Evolutionary conservation across 2,113 vertebrate genomes (phyloP).

Genomic region (Apaloderma vittatum): DNA sequence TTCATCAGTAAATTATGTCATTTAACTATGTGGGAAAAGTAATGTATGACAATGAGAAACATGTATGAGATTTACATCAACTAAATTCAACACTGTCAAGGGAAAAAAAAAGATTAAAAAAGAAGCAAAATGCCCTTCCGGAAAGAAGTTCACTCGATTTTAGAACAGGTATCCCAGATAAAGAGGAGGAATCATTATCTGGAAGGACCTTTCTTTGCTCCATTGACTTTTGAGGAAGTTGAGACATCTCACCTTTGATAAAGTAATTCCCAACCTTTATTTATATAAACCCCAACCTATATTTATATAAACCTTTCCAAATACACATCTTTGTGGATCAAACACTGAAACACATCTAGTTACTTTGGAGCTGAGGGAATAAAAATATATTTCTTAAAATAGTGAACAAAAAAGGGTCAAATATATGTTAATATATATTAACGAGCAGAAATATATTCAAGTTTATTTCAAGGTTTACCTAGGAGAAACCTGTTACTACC

Average conservation of each 20-base stretch:
- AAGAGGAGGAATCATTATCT: background rate
- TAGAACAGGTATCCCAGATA: background rate
- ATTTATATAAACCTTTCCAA: background rate
- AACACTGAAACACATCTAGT: background rate
- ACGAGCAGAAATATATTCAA: background rate
- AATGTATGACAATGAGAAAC: background rate
- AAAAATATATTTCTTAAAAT: background rate
- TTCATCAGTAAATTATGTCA: background rate
- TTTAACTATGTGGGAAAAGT: background rate
- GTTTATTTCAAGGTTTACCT: background rate
- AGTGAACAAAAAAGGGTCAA: background rate
- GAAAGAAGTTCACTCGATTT: background rate
- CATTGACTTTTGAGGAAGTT: background rate
- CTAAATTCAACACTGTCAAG: background rate
- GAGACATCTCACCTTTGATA: background rate
- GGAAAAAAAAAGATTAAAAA: background rate
- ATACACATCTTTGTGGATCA: background rate
- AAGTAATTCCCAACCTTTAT: background rate
- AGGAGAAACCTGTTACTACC: background rate
- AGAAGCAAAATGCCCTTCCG: background rate
- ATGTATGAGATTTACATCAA: background rate
- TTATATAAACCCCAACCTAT: background rate
- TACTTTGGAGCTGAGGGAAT: background rate
- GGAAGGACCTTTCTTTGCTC: background rate
- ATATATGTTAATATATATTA: background rate